A percentile compares a stretch with the other conserved stretches of the same genome.
Conservation (phyloP, 2,797 vertebrate genomes). For the Potorous gilbertii region DNA sequence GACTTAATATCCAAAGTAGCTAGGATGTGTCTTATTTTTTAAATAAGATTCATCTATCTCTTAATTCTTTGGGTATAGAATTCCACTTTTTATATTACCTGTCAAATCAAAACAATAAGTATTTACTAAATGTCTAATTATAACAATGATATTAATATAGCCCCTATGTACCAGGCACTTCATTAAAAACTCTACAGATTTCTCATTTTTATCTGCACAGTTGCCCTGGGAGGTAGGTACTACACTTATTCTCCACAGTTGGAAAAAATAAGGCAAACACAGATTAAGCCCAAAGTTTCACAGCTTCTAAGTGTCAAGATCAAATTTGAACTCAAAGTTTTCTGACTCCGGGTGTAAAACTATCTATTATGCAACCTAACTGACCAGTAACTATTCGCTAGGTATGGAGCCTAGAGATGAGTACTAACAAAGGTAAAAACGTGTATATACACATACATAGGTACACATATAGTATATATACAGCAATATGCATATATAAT, state of each 20-base stretch:
- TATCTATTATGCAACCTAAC: background rate
- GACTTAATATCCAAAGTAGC: too few species aligned
- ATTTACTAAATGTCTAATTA: background rate
- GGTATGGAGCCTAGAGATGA: too few species aligned
- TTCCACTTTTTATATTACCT: background rate
- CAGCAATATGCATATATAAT: too few species aligned
- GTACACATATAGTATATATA: too few species aligned
- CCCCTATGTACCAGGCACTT: too few species aligned
- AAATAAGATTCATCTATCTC: background rate
- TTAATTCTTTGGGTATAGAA: background rate
- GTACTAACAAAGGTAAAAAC: too few species aligned
- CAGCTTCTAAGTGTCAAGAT: background rate
- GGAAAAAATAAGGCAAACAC: background rate
- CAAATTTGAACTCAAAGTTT: background rate
- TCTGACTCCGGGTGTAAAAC: background rate
- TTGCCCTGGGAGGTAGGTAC: background rate
- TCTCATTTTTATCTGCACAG: too few species aligned
- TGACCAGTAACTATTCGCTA: too few species aligned
- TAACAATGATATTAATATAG: background rate
- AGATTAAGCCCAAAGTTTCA: background rate
- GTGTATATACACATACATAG: too few species aligned
- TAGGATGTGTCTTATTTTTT: background rate
- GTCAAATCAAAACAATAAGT: background rate
- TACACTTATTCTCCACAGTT: background rate
- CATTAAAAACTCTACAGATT: too few species aligned